These are phyloP conservation scores for Pogonophryne albipinna DNA, from an alignment of 2,797 vertebrate species.

Conservation along the genomic window DNA sequence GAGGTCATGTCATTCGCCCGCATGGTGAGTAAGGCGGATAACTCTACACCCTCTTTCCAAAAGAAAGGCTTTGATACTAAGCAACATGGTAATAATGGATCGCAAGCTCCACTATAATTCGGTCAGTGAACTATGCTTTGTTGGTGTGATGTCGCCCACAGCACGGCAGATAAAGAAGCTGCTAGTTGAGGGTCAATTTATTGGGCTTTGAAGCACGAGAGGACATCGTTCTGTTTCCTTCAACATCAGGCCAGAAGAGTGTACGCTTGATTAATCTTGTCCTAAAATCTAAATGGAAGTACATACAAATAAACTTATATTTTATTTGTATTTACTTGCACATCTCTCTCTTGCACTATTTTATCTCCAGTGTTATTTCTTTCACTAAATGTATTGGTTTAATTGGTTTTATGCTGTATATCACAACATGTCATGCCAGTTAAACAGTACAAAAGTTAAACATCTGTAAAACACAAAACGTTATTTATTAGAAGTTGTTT, in stretches of 20 bases:
- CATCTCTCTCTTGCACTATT: too few relatives aligned
- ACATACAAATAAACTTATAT: too few relatives aligned
- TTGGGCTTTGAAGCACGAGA: conserved; percentile 24
- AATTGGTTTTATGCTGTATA: too few relatives aligned
- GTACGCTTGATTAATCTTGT: not conserved
- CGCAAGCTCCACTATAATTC: conserved; percentile 17
- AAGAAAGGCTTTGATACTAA: conserved; percentile 29
- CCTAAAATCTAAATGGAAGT: not conserved
- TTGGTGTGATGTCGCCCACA: conserved; percentile 36
- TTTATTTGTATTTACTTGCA: too few relatives aligned
- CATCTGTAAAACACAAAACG: not conserved
- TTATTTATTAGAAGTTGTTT: too few relatives aligned
- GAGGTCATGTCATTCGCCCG: conserved; percentile 38
- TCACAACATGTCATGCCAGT: not conserved
- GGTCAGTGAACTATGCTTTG: conserved; percentile 44
- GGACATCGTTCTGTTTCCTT: conserved; percentile 12
- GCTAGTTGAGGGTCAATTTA: conserved; percentile 31
- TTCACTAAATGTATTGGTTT: too few relatives aligned
- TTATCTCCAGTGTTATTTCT: too few relatives aligned
- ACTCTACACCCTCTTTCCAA: conserved; percentile 20
- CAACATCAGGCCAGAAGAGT: not conserved
- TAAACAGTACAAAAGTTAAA: not conserved
- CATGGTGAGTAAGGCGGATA: conserved; percentile 16
- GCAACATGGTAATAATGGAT: conserved; percentile 19
- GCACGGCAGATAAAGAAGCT: conserved; percentile 35